Percentiles rank a stretch among this genome's conserved stretches.
Evolutionary conservation across 2,888 invertebrate genomes (phyloP).

Genomic region (Rutpela maculata): DNA sequence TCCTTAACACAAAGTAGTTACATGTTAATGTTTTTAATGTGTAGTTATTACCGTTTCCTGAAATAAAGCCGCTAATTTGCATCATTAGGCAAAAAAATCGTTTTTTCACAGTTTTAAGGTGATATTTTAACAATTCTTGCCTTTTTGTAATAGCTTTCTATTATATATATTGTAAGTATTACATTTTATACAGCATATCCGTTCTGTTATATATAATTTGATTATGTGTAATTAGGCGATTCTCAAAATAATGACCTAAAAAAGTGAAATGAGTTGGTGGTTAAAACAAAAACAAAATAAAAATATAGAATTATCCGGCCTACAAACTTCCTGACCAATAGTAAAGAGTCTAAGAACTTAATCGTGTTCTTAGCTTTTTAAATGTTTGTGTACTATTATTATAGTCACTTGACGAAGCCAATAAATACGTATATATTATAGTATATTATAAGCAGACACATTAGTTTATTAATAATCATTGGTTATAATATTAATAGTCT

Average conservation of each 20-base stretch:
- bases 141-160: not conserved
- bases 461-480: too few relatives aligned
- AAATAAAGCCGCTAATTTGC: not conserved
- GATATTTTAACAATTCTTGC: conserved; percentile 7
- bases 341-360: not conserved
- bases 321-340: not conserved
- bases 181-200: not conserved
- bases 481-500: too few relatives aligned
- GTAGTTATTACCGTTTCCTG: too few relatives aligned
- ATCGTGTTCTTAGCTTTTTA: not conserved
- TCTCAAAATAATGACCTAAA: not conserved
- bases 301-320: not conserved
- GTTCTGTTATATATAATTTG: not conserved
- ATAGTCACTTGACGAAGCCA: not conserved
- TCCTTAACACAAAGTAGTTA: not conserved
- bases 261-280: not conserved
- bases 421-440: too few relatives aligned
- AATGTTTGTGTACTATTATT: not conserved
- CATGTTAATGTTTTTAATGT: not conserved
- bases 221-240: not conserved
- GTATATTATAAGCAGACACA: too few relatives aligned
- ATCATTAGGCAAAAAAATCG: not conserved
- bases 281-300: not conserved
- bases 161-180: not conserved
- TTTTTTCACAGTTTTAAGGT: not conserved